A percentile compares a stretch with the other conserved stretches of the same genome.
These are phyloP conservation scores for Oncorhynchus clarkii DNA, from an alignment of 2,113 vertebrate genomes.

Conservation along the genomic window DNA sequence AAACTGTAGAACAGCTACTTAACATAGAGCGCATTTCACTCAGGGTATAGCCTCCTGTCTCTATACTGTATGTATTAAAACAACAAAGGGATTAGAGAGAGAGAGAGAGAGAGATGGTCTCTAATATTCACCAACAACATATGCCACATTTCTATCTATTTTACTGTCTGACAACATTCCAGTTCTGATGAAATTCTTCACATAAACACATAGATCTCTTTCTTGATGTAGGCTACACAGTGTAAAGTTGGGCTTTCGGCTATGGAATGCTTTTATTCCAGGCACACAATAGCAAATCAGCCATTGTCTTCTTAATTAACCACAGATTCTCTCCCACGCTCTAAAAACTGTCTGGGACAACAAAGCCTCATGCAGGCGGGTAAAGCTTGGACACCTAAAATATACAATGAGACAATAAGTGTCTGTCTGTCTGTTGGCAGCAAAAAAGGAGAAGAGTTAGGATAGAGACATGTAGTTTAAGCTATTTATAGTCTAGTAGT, in stretches of 20 bases:
- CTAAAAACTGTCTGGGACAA: constrained; percentile 35
- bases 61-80: constrained; percentile 34
- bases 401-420: neutral
- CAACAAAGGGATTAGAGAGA: constrained; percentile 52
- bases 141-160: constrained; percentile 1
- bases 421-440: neutral
- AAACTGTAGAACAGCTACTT: constrained; percentile 61
- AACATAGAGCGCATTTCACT: constrained; percentile 33
- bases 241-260: neutral
- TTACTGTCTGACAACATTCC: neutral
- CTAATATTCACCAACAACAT: neutral
- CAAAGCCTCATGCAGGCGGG: neutral
- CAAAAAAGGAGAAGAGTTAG: neutral
- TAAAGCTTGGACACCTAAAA: neutral
- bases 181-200: constrained; percentile 53
- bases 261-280: constrained; percentile 45
- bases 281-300: constrained; percentile 46
- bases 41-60: constrained; percentile 36
- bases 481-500: neutral
- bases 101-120: neutral
- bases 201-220: constrained; percentile 37
- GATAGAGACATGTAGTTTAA: neutral
- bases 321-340: constrained; percentile 55
- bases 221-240: neutral
- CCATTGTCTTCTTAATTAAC: constrained; percentile 59